Percentiles rank a stretch among this genome's conserved stretches.
These are phyloP conservation scores for Hydrotaea diabolus DNA, from an alignment of 2,888 invertebrate species.

Conservation along the genomic window DNA sequence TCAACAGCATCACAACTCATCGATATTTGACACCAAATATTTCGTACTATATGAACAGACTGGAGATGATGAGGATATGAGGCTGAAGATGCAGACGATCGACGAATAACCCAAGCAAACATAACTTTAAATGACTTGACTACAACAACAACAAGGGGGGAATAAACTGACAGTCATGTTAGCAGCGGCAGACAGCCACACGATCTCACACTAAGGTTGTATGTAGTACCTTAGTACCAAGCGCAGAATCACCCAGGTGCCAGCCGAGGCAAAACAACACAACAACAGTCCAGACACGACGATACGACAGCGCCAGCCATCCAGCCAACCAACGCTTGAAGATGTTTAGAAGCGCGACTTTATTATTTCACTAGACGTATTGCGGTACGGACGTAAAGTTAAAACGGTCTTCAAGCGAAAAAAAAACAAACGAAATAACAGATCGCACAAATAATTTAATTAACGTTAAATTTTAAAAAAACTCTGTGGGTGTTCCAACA, in stretches of 20 bases:
- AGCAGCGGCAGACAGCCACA: neutral
- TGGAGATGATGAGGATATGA: neutral
- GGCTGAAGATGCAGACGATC: slow-evolving; percentile 29
- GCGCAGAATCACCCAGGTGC: slow-evolving; percentile 55
- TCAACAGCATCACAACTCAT: neutral
- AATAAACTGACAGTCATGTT: neutral
- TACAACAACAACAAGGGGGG: neutral
- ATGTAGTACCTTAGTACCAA: slow-evolving; percentile 45
- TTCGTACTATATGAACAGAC: neutral
- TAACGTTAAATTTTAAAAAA: slow-evolving; percentile 37
- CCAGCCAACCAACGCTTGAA: slow-evolving; percentile 36
- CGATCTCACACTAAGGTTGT: slow-evolving; percentile 8
- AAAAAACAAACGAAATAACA: slow-evolving; percentile 30
- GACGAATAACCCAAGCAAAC: slow-evolving; percentile 47
- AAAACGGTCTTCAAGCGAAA: slow-evolving; percentile 50
- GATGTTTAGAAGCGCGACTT: slow-evolving; percentile 72
- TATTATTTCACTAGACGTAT: slow-evolving; percentile 78
- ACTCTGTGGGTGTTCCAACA: slow-evolving; percentile 26
- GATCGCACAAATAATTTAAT: slow-evolving; percentile 53
- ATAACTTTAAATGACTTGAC: slow-evolving; percentile 41
- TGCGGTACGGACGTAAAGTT: slow-evolving; percentile 77
- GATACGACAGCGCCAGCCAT: neutral
- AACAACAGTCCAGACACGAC: slow-evolving; percentile 29
- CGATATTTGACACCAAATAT: neutral
- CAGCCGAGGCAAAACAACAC: slow-evolving; percentile 16